Base-by-base conservation (phyloP, 1,140 invertebrate genomes). In the Scylla paramamosain region DNA sequence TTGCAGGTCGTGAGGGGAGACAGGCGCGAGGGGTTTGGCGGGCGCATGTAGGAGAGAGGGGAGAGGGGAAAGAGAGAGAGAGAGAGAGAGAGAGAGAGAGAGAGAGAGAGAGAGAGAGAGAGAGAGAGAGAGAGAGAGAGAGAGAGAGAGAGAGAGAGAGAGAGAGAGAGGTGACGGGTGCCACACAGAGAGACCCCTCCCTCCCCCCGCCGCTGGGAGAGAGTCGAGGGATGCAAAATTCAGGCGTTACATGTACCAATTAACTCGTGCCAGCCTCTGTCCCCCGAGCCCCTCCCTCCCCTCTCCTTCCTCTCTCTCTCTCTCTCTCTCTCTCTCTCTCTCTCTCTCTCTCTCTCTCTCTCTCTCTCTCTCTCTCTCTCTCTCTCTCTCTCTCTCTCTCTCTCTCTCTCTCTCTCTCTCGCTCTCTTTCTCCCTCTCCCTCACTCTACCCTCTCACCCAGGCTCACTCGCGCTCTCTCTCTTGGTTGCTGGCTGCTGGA, bases 221-320 rank as follows among this genome's bases (percentile, higher is more conserved):
- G 88, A 94, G 93, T 88, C 77, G 88, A 90, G 93, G 91, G 93
- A 94, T 94, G 93, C 93, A 94, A 94, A 94, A 94, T 94, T 94
- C 93, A 94, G 88, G 88, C 88, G 93, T 94, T 94, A 94, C 93
- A 94, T 94, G 93, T 94, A 94, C 93, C 93, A 94, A 94, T 94
- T 94, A 94, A 94, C 93, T 94, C 93, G 89, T 90, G 93, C 93
- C 89, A 84, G 88, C 93, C 93, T 90, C 93, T 90, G 86, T 67
- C 93, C 89, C 89, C 86, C 45, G 46, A 4, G 25, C 93, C 32
- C 87, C 87, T 39, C 52, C 16, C 87, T 32, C 0, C 87, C 20
- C 84, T 32, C 93, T 29, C 84, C 25, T 16, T 28, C 84, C 48
- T 28, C 48, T 48, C 52, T 45, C 28, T 29, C 84, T 20, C 52